Base-by-base conservation (phyloP, 2,888 invertebrate species). In the Aleiodes testaceus region DNA sequence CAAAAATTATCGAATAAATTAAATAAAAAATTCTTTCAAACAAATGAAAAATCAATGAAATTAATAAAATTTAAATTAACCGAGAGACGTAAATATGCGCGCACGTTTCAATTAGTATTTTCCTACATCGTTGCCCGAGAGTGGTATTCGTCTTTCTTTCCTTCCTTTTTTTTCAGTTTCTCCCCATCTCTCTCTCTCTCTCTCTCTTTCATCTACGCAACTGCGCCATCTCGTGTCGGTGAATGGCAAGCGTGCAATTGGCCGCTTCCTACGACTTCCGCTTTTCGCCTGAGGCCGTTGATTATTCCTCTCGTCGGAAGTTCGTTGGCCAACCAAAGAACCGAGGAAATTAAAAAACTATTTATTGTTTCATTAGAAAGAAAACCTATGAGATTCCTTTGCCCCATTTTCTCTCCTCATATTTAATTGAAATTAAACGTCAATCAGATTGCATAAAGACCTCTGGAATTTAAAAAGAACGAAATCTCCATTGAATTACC, bases 241-340 rank as follows among this genome's bases (percentile, higher is more conserved):
- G 70, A 47, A 70, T 20, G 16, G 70, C 53, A 45, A 72, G 76
- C 67, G 76, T 77, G 73, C 80, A 84, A 83, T 82, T 80, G 82
- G 76, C 79, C 76, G 77, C 83, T 82, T 84, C 84, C 82, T 82
- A 84, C 83, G 82, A 82, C 81, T 84, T 84, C 82, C 84, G 83
- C 75, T 78, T 79, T 74, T 76, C 76, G 79, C 72, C 76, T 75
- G 78, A 80, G 79, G 77, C 79, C 79, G 78, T 75, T 76, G 81
- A 81, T 83, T 81, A 80, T 79, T 77, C 81, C 81, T 52, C 59
- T 79, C 72, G 79, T 82, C 79, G 78, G 80, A 83, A 82, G 81
- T 82, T 79, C 77, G 79, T 80, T 81, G 79, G 72, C 81, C 77
- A 59, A 61, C 59, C 18, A 20, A 26, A 71, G 63, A 64, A 68